Evolutionary conservation across 2,113 vertebrate species (phyloP), one percentile per base, ranked within the genome.

Genomic region (Sinocyclocheilus anshuiensis): DNA sequence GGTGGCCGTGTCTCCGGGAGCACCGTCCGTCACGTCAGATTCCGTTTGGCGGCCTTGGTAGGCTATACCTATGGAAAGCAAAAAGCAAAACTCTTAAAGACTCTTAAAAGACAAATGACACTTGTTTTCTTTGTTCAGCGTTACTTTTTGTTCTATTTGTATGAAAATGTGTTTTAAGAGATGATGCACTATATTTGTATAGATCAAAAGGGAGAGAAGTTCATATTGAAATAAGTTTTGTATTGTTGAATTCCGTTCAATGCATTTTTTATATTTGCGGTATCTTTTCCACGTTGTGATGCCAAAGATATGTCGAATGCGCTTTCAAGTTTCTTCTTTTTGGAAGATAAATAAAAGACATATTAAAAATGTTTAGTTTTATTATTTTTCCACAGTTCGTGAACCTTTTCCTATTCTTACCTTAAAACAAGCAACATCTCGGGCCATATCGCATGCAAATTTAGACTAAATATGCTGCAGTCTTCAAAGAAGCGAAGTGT

Each of bases 31-130:
- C 89, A 97, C 96, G 1, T 90, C 96, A 0, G 98, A 99, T 92
- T 99, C 97, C 0, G 97, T 99, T 90, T 99, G 98, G 98, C 94
- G 98, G 92, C 98, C 98, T 11, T 99, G 98, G 98, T 97, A 95
- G 96, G 95, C 86, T 48, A 72, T 61, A 22, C 29, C 29, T 33
- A 33, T 33, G 29, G 29, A 45, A 2, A 10, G 10, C 0, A 26
- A 33, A 67, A 57, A 18, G 0, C 81, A 42, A 57, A 72, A 72
- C 81, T 71, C 22, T 11, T 72, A 77, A 88, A 87, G 92, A 92
- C 93, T 95, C 92, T 84, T 91, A 65, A 89, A 91, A 61, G 29
- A 80, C 77, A 61, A 88, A 91, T 91, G 24, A 81, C 90, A 91
- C 89, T 91, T 92, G 87, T 89, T 85, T 85, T 90, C 77, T 92